phyloP scores from a whole-genome alignment of 2,113 vertebrate species.

The Leptocoma aspasia region DNA sequence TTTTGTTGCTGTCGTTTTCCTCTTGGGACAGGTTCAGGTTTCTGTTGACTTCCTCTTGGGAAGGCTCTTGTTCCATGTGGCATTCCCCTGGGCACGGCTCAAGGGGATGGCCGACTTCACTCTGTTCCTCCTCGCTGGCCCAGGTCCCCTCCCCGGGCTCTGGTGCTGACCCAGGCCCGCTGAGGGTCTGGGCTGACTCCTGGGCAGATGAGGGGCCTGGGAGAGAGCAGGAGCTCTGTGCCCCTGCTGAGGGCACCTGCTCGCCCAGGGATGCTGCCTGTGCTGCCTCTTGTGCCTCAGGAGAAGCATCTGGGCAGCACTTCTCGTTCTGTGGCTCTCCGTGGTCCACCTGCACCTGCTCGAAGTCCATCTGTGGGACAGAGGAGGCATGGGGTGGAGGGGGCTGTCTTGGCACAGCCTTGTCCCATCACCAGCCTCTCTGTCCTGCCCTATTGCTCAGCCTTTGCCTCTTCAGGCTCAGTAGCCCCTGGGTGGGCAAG shows the following conservation, averaged over 20 bases:
- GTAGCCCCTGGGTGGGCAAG: background rate
- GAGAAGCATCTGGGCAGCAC: no score
- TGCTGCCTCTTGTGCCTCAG: background rate
- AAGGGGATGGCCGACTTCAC: no score
- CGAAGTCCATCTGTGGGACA: background rate
- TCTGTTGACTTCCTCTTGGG: background rate
- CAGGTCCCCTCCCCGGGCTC: fast-evolving
- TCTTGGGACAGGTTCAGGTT: background rate
- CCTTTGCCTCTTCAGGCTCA: background rate
- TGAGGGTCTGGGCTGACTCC: background rate
- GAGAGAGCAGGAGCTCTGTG: background rate
- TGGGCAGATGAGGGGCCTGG: background rate
- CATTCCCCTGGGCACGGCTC: background rate
- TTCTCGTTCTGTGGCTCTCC: background rate
- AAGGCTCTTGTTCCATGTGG: background rate
- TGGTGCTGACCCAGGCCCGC: fast-evolving
- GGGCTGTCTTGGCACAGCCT: background rate
- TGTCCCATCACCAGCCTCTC: background rate
- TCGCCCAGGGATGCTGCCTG: fast-evolving
- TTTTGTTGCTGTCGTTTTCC: background rate
- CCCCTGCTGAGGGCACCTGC: background rate
- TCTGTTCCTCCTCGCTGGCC: background rate
- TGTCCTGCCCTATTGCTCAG: background rate
- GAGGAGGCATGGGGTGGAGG: background rate
- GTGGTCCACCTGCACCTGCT: background rate